These are phyloP conservation scores for Agelaius phoeniceus DNA, from an alignment of 2,113 vertebrate species.

Conservation along the genomic window DNA sequence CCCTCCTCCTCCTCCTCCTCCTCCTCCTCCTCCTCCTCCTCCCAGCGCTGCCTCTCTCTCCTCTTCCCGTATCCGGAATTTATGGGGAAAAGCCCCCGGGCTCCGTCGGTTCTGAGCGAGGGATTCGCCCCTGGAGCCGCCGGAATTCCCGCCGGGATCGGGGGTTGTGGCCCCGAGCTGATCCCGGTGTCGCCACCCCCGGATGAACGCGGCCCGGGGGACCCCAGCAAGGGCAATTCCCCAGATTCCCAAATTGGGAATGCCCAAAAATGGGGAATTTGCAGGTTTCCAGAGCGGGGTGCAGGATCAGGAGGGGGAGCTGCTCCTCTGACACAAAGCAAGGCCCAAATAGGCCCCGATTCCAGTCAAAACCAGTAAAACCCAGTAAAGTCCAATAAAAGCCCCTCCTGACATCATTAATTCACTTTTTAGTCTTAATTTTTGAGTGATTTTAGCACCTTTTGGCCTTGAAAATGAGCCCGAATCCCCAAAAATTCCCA, in stretches of 20 bases:
- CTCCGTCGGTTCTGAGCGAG: not conserved
- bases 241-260: accelerated
- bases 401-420: accelerated
- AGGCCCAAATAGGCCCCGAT: not conserved
- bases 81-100: conserved; percentile 56
- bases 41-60: not conserved
- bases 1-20: not conserved
- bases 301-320: accelerated
- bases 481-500: accelerated
- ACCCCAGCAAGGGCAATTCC: not conserved
- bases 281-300: accelerated
- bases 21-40: not conserved
- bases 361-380: not conserved
- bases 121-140: not conserved
- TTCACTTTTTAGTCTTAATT: not conserved
- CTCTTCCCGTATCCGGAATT: not conserved
- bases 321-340: accelerated
- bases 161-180: not conserved
- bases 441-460: not conserved
- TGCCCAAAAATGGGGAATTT: accelerated
- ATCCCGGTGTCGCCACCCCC: too few species aligned
- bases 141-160: conserved; percentile 42
- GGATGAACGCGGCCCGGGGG: accelerated
- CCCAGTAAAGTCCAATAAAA: not conserved
- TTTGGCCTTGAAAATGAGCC: not conserved